Conservation (phyloP, 2,797 vertebrate genomes). For the Notolepis coatsorum region DNA sequence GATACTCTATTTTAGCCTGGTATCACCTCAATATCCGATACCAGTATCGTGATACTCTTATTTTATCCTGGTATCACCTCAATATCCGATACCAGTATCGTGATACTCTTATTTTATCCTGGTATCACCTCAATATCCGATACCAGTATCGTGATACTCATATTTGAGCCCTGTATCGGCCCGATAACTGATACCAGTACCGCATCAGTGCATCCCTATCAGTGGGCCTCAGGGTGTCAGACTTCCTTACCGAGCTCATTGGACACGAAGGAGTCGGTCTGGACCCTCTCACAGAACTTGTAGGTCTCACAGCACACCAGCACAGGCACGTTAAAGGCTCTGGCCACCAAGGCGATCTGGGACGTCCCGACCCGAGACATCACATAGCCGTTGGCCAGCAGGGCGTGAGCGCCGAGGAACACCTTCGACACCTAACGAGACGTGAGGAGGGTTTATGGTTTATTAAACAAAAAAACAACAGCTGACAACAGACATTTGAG, state of each 20-base stretch:
- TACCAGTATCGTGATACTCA: no score
- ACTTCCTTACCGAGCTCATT: slow-evolving; percentile 91
- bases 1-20: no score
- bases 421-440: slow-evolving; percentile 95
- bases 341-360: slow-evolving; percentile 94
- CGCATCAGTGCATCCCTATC: no score
- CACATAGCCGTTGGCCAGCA: slow-evolving; percentile 96
- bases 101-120: no score
- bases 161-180: no score
- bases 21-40: no score
- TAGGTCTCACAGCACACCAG: slow-evolving; percentile 99
- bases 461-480: neutral
- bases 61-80: no score
- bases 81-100: no score
- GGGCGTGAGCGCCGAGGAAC: slow-evolving; percentile 94
- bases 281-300: slow-evolving; percentile 98
- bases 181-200: no score
- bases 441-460: neutral
- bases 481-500: no score
- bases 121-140: no score
- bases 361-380: slow-evolving; percentile 98
- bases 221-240: neutral
- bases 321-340: slow-evolving; percentile 95
- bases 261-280: slow-evolving; percentile 98
- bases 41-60: no score